Evolutionary conservation across 2,797 vertebrate species (phyloP), one percentile per base, ranked within the genome.

Genomic region (Synanceia verrucosa): DNA sequence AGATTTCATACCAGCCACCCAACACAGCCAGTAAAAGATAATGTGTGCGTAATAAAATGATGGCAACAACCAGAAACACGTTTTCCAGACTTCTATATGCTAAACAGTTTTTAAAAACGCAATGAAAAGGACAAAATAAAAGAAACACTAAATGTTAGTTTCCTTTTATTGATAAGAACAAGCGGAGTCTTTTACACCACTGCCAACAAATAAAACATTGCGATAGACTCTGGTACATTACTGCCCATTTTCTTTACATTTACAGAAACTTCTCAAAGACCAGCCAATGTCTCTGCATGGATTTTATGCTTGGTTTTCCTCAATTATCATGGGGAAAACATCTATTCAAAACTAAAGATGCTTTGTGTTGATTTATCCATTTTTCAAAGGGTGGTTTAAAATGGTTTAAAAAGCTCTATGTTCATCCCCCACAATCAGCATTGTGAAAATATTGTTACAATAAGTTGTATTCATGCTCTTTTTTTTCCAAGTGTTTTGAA

Each of bases 91-190:
- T 1, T 37, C 6, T 1, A 10, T 0, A 33, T 3, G 4, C 1
- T 24, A 26, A 60, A 18, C 9, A 2, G n/a, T 39, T n/a, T 55
- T 0, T 13, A n/a, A 31, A n/a, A 41, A 5, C 19, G 33, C 1
- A 41, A 60, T 50, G 64, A 43, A 57, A 61, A 31, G 1, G 16
- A 70, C 61, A 37, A 50, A 37, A 48, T 5, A 14, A 37, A 41
- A 31, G 1, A 50, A 59, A 41, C 3, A 31, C 5, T 28, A 28
- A 52, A 69, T 9, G 44, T 65, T 66, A n/a, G 16, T 72, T 79
- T 72, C 19, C 16, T 71, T 84, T 88, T 82, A 90, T 81, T 88
- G 41, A 51, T 63, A 70, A 78, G 37, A 74, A 70, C 64, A 81
- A 79, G 65, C 52, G 41, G 33, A 71, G 53, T 69, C 28, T 48